Conservation (phyloP, 1,140 invertebrate species). For the Diorhabda elongata region DNA sequence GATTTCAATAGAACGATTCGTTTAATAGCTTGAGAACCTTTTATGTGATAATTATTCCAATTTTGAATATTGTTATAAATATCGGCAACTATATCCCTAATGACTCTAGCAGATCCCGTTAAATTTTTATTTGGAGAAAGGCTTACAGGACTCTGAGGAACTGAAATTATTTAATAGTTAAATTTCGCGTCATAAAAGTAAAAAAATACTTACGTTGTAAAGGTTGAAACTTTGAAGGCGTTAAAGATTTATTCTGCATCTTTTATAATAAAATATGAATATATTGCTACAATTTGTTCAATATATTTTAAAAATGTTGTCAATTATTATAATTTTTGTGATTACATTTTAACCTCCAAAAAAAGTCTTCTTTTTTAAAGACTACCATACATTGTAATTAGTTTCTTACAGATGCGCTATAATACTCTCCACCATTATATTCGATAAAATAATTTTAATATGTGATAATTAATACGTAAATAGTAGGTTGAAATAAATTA, state of each 20-base stretch:
- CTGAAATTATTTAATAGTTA: conserved; percentile 32
- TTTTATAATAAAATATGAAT: too few species aligned
- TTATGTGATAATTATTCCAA: conserved; percentile 44
- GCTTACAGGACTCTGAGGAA: conserved; percentile 37
- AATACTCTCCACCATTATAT: too few species aligned
- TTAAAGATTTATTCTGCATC: background rate
- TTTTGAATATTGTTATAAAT: conserved; percentile 45
- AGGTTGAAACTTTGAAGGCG: conserved; percentile 10
- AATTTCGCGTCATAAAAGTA: background rate
- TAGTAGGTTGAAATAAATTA: too few species aligned
- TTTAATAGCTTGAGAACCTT: conserved; percentile 39
- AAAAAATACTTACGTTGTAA: background rate
- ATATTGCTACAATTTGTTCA: too few species aligned
- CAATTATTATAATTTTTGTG: too few species aligned
- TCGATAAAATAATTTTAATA: too few species aligned
- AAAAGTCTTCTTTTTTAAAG: too few species aligned
- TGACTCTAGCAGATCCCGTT: conserved; percentile 41
- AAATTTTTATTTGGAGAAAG: conserved; percentile 40
- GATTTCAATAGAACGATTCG: conserved; percentile 37
- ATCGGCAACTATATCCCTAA: conserved; percentile 42
- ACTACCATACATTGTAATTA: too few species aligned
- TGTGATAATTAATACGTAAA: too few species aligned
- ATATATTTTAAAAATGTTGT: too few species aligned
- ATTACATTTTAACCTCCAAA: too few species aligned
- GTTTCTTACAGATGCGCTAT: too few species aligned